Base-by-base conservation (phyloP, 2,797 vertebrate genomes). In the Lithobates pipiens region DNA sequence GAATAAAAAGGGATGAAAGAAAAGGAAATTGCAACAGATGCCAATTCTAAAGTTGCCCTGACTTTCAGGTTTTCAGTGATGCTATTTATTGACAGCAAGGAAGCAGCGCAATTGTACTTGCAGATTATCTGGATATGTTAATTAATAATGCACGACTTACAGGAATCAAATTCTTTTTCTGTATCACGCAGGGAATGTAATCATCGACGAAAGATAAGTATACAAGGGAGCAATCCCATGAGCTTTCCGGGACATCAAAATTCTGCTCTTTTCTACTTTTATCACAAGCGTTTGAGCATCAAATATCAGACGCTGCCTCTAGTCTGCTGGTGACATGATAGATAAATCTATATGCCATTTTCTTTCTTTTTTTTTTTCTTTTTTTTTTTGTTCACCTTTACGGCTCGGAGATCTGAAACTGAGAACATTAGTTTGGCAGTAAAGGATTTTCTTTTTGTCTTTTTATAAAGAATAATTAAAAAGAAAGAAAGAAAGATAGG, bases 91-190 rank as follows among this genome's bases (percentile, higher is more conserved):
- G 84, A 80, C 63, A 54, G 70, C 36, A 15, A 34, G 34, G 16
- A 46, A 68, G 42, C 74, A 69, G 71, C 13, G 0, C 13, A n/a
- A 15, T 75, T 67, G 69, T 25, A 44, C 69, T 79, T 85, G 77
- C 74, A 80, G 70, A 85, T 85, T 85, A 75, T 85, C 84, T 75
- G 61, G 77, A 85, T 79, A 85, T 80, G 77, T 76, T 85, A 85
- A 85, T 74, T 85, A 85, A 85, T 85, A 85, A 80, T 57, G 39
- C 36, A 85, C 27, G 44, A 29, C 29, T 67, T 57, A 79, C 76
- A 79, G 68, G 34, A 85, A 67, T 85, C 36, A 74, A 73, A 85
- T 85, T 80, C 77, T 39, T 65, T 65, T 54, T 65, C 71, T 67
- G 34, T 44, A 34, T 18, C 76, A 79, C 10, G 68, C 69, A 9